Conservation (phyloP, 2,888 invertebrate genomes). For the Andricus curvator region DNA sequence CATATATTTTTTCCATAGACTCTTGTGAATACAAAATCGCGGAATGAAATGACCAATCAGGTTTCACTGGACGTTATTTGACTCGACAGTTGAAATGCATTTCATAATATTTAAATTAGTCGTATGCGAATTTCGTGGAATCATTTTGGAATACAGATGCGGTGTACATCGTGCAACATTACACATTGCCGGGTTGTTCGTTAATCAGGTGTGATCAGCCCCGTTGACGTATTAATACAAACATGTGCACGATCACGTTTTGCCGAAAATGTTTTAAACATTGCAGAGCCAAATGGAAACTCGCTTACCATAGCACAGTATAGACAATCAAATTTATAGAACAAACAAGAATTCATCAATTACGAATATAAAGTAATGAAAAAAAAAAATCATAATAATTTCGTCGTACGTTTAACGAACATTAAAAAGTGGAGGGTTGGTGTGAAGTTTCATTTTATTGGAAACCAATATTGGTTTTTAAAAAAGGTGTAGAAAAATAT, state of each 20-base stretch:
- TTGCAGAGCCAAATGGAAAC: slow-evolving; percentile 14
- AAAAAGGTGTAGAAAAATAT: slow-evolving; percentile 9
- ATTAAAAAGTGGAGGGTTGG: slow-evolving; percentile 10
- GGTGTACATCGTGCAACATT: slow-evolving; percentile 26
- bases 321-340: slow-evolving; percentile 32
- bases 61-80: slow-evolving; percentile 14
- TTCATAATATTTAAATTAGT: slow-evolving; percentile 42
- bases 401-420: background rate
- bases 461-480: slow-evolving; percentile 30
- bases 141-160: slow-evolving; percentile 42
- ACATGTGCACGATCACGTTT: slow-evolving; percentile 31
- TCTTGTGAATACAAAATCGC: slow-evolving; percentile 15
- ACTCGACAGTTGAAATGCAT: slow-evolving; percentile 34
- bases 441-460: slow-evolving; percentile 34
- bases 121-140: slow-evolving; percentile 31
- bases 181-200: slow-evolving; percentile 41
- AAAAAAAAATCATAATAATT: slow-evolving; percentile 4
- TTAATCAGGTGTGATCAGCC: slow-evolving; percentile 40
- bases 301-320: background rate
- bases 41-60: slow-evolving; percentile 35
- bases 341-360: slow-evolving; percentile 31
- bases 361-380: background rate
- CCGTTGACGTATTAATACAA: slow-evolving; percentile 39
- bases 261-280: slow-evolving; percentile 25
- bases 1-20: background rate